Evolutionary conservation across 2,888 invertebrate genomes (phyloP).

Genomic region (Gymnoscelis rufifasciata): DNA sequence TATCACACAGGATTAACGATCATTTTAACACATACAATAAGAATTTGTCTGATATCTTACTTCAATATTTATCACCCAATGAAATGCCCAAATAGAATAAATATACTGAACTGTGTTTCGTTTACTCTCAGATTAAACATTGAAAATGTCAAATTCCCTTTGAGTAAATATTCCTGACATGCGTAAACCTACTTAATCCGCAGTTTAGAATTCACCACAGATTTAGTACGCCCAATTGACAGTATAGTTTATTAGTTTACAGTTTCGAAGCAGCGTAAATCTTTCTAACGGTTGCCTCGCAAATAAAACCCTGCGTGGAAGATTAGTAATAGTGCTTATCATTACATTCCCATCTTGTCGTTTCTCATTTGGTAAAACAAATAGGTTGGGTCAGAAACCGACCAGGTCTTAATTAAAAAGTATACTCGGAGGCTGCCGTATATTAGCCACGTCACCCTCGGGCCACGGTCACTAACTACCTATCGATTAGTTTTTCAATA

Average conservation of each 20-base stretch:
- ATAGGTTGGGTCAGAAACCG: constrained; percentile 57
- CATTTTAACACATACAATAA: too few species aligned
- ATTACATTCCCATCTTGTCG: constrained; percentile 50
- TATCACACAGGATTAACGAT: too few species aligned
- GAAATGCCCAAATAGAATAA: too few species aligned
- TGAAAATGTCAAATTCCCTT: too few species aligned
- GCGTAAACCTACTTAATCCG: background rate
- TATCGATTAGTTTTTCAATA: constrained; percentile 49
- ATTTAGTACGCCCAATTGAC: constrained; percentile 49
- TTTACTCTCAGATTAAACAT: too few species aligned
- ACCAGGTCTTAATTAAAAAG: constrained; percentile 73
- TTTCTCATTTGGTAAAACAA: constrained; percentile 63
- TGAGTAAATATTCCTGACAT: too few species aligned
- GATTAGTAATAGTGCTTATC: constrained; percentile 61
- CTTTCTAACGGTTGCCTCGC: constrained; percentile 58
- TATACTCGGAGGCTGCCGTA: constrained; percentile 61
- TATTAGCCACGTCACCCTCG: constrained; percentile 60
- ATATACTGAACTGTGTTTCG: too few species aligned
- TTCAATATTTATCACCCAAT: too few species aligned
- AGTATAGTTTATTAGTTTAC: constrained; percentile 47
- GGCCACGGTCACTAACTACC: constrained; percentile 62
- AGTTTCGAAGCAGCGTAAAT: constrained; percentile 55
- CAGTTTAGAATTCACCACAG: background rate
- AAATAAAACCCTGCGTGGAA: constrained; percentile 57
- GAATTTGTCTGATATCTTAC: too few species aligned